A percentile compares a stretch with the other conserved stretches of the same genome.
These are phyloP conservation scores for Oreohelix idahoensis DNA, from an alignment of 1,140 invertebrate genomes.

Conservation along the genomic window DNA sequence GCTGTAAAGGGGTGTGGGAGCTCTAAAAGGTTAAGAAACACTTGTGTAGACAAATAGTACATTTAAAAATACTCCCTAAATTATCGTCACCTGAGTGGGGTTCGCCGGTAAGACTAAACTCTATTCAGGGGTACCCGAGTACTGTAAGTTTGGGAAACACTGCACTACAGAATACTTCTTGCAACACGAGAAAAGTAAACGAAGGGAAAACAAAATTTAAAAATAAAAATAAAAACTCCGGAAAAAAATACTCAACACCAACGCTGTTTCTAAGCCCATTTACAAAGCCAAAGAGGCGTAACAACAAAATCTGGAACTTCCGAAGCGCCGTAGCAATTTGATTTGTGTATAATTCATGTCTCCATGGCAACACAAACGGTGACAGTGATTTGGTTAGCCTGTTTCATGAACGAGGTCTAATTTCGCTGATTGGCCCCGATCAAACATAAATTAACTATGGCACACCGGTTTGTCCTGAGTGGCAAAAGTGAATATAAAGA, in stretches of 20 bases:
- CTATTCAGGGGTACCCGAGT: too few relatives aligned
- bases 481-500: neutral
- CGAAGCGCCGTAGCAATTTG: constrained; percentile 30
- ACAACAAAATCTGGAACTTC: constrained; percentile 35
- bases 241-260: neutral
- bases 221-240: too few relatives aligned
- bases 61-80: too few relatives aligned
- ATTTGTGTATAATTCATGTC: constrained; percentile 38
- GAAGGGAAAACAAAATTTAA: too few relatives aligned
- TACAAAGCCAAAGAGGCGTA: constrained; percentile 22
- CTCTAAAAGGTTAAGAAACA: too few relatives aligned
- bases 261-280: constrained; percentile 2
- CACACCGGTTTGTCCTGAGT: neutral
- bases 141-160: neutral
- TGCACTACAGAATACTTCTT: too few relatives aligned
- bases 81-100: too few relatives aligned
- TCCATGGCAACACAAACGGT: constrained; percentile 39
- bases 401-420: constrained; percentile 32
- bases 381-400: constrained; percentile 37
- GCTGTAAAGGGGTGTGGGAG: too few relatives aligned
- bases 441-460: constrained; percentile 29
- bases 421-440: constrained; percentile 35
- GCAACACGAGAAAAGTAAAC: too few relatives aligned
- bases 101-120: too few relatives aligned
- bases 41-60: too few relatives aligned